Evolutionary conservation across 1,140 invertebrate species (phyloP).

Genomic region (Portunus trituberculatus): DNA sequence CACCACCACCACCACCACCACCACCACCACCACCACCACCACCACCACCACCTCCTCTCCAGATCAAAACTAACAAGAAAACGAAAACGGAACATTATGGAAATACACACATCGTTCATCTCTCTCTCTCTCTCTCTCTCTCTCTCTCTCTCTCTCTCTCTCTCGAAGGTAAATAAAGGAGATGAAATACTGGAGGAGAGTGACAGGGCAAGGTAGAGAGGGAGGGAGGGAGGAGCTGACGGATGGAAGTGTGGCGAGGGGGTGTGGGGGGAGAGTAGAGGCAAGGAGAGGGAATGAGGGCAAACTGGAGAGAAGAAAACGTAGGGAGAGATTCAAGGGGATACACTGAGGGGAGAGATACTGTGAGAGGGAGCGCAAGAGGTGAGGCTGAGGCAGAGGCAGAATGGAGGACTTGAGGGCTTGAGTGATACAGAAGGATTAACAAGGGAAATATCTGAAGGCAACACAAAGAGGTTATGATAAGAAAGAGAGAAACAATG

Average conservation of each 20-base stretch:
- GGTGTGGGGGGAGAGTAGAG: not conserved
- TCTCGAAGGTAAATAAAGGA: not conserved
- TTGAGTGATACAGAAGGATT: not conserved
- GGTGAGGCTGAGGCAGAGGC: not conserved
- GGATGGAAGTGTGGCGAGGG: conserved; percentile 25
- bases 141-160: conserved; percentile 23
- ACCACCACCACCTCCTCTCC: not conserved
- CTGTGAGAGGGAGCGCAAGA: too few relatives aligned
- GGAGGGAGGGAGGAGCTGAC: conserved; percentile 37
- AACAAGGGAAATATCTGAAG: not conserved
- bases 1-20: too few relatives aligned
- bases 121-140: not conserved
- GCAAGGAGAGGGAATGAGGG: too few relatives aligned
- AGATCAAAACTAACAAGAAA: not conserved
- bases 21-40: not conserved
- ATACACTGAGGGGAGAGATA: not conserved
- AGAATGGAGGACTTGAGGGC: too few relatives aligned
- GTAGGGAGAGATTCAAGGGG: not conserved
- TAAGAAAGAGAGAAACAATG: not conserved
- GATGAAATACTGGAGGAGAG: not conserved
- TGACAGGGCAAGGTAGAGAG: conserved; percentile 54
- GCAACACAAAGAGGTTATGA: not conserved
- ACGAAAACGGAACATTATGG: not conserved
- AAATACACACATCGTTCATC: not conserved
- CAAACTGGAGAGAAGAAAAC: too few relatives aligned